Conservation (phyloP, 1,140 invertebrate species). For the Dendroctonus valens region DNA sequence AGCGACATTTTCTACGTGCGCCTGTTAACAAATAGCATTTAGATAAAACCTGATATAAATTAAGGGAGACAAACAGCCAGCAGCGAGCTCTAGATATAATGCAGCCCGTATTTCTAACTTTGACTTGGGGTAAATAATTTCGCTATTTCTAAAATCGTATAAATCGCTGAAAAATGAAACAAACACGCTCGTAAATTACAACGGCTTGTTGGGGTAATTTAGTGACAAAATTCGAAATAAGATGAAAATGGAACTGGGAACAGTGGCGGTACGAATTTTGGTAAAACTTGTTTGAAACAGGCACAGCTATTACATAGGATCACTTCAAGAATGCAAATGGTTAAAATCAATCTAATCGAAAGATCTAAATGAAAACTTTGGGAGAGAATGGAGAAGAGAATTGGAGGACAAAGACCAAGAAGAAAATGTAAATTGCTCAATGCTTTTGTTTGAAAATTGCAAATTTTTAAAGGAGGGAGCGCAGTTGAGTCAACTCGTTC, state of each 20-base stretch:
- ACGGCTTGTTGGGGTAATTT: conserved; percentile 32
- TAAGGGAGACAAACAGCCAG: conserved; percentile 17
- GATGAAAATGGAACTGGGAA: conserved; percentile 10
- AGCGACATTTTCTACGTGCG: conserved; percentile 9
- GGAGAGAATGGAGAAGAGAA: too few species aligned
- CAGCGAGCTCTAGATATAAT: conserved; percentile 18
- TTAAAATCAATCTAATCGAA: too few species aligned
- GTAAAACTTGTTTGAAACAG: too few species aligned
- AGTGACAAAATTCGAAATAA: conserved; percentile 33
- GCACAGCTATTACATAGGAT: too few species aligned
- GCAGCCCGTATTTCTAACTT: conserved; percentile 21
- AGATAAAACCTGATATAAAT: conserved; percentile 28
- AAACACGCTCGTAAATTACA: conserved; percentile 34
- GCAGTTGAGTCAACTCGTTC: too few species aligned
- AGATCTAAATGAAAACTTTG: too few species aligned
- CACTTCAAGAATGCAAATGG: too few species aligned
- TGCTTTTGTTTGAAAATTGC: too few species aligned
- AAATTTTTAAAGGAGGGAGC: too few species aligned
- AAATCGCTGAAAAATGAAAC: conserved; percentile 35
- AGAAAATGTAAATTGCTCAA: too few species aligned
- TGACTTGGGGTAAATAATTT: conserved; percentile 28
- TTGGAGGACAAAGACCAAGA: too few species aligned
- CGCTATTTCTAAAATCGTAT: conserved; percentile 21
- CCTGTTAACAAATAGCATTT: conserved; percentile 26
- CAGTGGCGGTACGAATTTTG: neutral